Evolutionary conservation across 92 coral and sea anemone species (phyloP).

Genomic region (Palythoa grandiflora): DNA sequence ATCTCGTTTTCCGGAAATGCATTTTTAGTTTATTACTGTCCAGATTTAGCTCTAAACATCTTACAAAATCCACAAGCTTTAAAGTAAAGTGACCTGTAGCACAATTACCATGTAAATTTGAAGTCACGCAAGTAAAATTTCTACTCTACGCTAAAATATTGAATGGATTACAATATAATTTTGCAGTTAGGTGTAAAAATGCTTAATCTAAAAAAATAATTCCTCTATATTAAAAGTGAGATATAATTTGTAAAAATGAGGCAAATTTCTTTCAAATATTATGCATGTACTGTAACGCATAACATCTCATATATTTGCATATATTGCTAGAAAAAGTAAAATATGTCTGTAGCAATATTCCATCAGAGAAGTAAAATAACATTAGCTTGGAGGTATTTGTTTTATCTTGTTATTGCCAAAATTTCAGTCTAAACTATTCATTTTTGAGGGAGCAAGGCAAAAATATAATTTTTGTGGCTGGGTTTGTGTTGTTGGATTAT

Average conservation of each 20-base stretch:
- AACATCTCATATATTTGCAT: constrained; percentile 6
- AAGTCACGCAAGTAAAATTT: not conserved
- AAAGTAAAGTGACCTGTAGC: too few relatives aligned
- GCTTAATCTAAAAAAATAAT: not conserved
- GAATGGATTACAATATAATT: not conserved
- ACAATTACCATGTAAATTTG: not conserved
- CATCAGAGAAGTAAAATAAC: not conserved
- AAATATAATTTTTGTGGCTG: not conserved
- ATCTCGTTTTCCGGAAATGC: too few relatives aligned
- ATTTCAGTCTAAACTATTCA: constrained; percentile 1
- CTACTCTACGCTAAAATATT: not conserved
- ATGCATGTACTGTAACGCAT: not conserved
- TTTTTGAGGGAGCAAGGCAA: not conserved
- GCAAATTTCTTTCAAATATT: not conserved
- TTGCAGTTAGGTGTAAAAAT: not conserved
- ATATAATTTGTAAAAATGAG: not conserved
- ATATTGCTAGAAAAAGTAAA: constrained; percentile 5
- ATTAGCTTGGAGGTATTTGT: not conserved
- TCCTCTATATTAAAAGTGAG: not conserved
- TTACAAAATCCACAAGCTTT: too few relatives aligned
- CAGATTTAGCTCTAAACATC: too few relatives aligned
- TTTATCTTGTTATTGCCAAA: not conserved
- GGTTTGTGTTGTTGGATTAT: not conserved
- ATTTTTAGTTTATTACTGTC: too few relatives aligned
- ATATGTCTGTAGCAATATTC: constrained; percentile 11